Evolutionary conservation across 1,140 invertebrate genomes (phyloP), one percentile per base, ranked within the genome.

Genomic region (Drosophila virilis): DNA sequence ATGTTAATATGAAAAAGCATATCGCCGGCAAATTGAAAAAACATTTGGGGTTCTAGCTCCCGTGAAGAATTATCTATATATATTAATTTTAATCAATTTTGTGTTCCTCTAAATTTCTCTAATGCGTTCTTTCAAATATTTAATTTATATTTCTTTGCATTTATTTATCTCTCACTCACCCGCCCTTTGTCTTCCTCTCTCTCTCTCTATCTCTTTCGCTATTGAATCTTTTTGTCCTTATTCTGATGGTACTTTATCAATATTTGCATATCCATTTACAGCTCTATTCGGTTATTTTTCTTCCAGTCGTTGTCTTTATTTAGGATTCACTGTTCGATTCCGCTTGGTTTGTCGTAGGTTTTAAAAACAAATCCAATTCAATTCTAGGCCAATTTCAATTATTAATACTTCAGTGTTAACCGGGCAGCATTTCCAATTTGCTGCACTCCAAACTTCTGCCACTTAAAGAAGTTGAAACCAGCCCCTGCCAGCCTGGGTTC

Each of bases 351-450:
- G 48, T 12, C 33, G 12, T 32, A 32, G 32, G 15, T 45, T 62
- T 32, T 43, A 35, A 55, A 46, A 72, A 66, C 61, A 66, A 51
- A 66, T 72, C 38, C 46, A 48, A 72, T 58, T 72, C 45, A 51
- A 72, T 72, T 58, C 46, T 17, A 50, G 15, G 51, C 60, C 60
- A 65, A 66, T 66, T 43, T 66, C 28, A 66, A 72, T 58, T 58
- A 66, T 66, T 72, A 43, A 66, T 66, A 46, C 46, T 33, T n/a
- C 13, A 55, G 10, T 45, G 40, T n/a, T 42, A 55, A 35, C 32
- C 62, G 45, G 15, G 40, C 40, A 54, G 33, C 43, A 58, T 57
- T 45, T 50, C n/a, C 64, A 38, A 48, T 38, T 50, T 67, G 12
- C 13, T 59, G 57, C 42, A 59, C 42, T 45, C 32, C n/a, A 46